Evolutionary conservation across 2,888 invertebrate species (phyloP).

Genomic region (Chydorus sphaericus): DNA sequence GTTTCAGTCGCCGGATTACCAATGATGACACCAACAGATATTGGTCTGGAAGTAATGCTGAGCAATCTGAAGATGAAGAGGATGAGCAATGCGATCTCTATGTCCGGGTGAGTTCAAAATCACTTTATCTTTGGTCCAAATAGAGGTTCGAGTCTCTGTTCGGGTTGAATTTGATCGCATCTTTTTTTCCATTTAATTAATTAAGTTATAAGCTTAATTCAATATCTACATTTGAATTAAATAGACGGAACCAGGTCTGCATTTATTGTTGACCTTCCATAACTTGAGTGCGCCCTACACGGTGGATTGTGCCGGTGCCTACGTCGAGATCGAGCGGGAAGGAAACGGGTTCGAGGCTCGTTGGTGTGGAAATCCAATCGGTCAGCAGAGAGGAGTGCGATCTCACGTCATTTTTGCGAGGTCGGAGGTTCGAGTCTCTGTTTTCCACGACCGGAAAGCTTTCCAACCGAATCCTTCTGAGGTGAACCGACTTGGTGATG

Average conservation of each 20-base stretch:
- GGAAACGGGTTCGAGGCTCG: slow-evolving; percentile 22
- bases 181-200: too few relatives aligned
- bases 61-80: neutral
- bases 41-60: too few relatives aligned
- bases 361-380: slow-evolving; percentile 22
- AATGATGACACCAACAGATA: neutral
- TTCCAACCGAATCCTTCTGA: neutral
- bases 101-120: neutral
- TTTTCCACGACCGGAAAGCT: slow-evolving; percentile 11
- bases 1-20: neutral
- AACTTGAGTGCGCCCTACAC: slow-evolving; percentile 22
- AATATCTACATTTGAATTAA: neutral
- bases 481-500: neutral
- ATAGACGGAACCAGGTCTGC: slow-evolving; percentile 22
- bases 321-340: slow-evolving; percentile 22
- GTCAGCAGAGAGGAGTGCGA: slow-evolving; percentile 18
- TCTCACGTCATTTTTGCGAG: slow-evolving; percentile 23
- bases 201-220: neutral
- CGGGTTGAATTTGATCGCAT: too few relatives aligned
- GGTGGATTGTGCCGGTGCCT: slow-evolving; percentile 22
- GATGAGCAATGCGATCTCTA: neutral
- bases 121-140: too few relatives aligned
- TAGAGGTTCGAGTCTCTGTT: too few relatives aligned
- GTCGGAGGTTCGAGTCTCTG: slow-evolving; percentile 18
- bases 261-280: slow-evolving; percentile 21